Evolutionary conservation across 2,113 vertebrate species (phyloP).

Genomic region (Illadopsis cleaveri): DNA sequence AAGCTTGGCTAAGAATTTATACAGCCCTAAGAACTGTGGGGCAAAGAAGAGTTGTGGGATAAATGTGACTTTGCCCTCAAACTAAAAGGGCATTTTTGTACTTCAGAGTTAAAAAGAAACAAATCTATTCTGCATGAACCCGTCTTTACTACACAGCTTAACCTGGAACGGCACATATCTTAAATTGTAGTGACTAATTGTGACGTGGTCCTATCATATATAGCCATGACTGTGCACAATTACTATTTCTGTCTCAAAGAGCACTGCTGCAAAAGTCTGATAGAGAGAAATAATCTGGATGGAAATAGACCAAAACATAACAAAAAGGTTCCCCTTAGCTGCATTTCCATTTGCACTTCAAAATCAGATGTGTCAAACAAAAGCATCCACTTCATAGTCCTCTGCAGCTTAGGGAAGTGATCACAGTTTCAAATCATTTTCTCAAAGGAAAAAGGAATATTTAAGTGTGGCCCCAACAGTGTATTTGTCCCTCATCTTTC

Average conservation of each 20-base stretch:
- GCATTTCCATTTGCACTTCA: neutral
- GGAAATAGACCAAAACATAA: neutral
- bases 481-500: neutral
- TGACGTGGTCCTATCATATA: neutral
- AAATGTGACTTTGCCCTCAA: neutral
- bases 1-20: neutral
- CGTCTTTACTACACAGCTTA: neutral
- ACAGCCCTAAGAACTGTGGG: neutral
- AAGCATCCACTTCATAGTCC: neutral
- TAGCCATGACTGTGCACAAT: neutral
- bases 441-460: neutral
- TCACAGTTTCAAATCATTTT: neutral
- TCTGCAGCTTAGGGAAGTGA: neutral
- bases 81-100: neutral
- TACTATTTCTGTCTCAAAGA: neutral
- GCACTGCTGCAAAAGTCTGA: neutral
- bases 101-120: neutral
- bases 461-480: neutral
- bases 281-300: neutral
- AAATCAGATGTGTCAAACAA: neutral
- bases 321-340: neutral
- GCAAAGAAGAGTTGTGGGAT: no score
- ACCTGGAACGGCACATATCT: fast-evolving
- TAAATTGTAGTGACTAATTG: neutral
- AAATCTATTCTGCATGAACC: neutral